Evolutionary conservation across 2,888 invertebrate genomes (phyloP), one percentile per base, ranked within the genome.

Genomic region (Listrodromus nycthemerus): DNA sequence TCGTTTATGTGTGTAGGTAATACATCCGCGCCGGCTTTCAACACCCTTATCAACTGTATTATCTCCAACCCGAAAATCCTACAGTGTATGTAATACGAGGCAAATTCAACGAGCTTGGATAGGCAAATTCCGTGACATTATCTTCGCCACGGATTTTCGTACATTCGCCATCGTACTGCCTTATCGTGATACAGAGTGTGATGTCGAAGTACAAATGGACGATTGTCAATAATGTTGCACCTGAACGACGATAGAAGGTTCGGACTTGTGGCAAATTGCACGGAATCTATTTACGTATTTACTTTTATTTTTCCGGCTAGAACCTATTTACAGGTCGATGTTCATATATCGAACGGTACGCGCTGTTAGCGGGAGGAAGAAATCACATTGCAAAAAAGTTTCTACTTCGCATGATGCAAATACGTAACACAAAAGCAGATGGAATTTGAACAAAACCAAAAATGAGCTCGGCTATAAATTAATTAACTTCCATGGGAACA

Each of bases 31-130:
- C 50, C 50, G 66, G 63, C 58, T 77, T 87, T 89, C 92, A 91
- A 92, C 93, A 92, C 92, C 93, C 93, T 93, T 93, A 93, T 93
- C 93, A 93, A 93, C 92, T 92, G 93, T 93, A 93, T 93, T 93
- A 92, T 92, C 93, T 93, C 90, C 89, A 87, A 86, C 88, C 87
- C 86, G 27, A 58, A 88, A 86, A 82, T 61, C 84, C 77, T 80
- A 77, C 78, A 80, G 80, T 87, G 85, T 88, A 85, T 85, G 82
- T 85, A 83, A 84, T 86, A 70, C 78, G 70, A 81, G 52, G 75
- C 71, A 30, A 63, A 63, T 73, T 85, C 79, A 73, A 61, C 81
- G 52, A 76, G 73, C 66, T 80, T 48, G 50, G 75, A 52, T 70
- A n/a, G 67, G 10, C 16, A 61, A 24, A 74, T 37, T n/a, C 27